Percentiles rank a stretch among this genome's conserved stretches.
These are phyloP conservation scores for Okapia johnstoni DNA, from an alignment of 2,113 vertebrate genomes.

Conservation along the genomic window DNA sequence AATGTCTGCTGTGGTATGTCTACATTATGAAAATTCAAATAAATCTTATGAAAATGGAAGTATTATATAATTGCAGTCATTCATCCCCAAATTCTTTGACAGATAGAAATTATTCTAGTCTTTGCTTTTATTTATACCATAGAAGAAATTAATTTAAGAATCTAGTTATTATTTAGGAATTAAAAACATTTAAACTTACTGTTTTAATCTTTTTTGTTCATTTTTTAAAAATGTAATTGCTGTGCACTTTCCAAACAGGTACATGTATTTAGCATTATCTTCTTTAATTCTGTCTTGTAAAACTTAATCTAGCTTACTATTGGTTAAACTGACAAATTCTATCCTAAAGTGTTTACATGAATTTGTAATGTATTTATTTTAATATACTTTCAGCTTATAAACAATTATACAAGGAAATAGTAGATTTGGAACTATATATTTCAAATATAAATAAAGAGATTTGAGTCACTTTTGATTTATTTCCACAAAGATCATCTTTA, in stretches of 20 bases:
- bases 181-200: background rate
- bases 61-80: background rate
- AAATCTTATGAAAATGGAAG: background rate
- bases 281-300: background rate
- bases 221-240: background rate
- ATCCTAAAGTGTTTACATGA: background rate
- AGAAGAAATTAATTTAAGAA: background rate
- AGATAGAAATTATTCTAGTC: background rate
- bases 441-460: background rate
- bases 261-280: background rate
- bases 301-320: background rate
- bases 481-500: background rate
- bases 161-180: background rate
- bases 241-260: background rate
- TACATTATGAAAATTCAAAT: slow-evolving; percentile 12
- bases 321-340: background rate
- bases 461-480: background rate
- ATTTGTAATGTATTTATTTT: background rate
- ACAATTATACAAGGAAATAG: background rate
- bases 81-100: background rate
- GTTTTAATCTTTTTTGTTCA: background rate
- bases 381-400: background rate
- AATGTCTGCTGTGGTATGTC: background rate
- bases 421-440: background rate
- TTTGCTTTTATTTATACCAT: background rate